phyloP scores from a whole-genome alignment of 1,140 invertebrate genomes.

The Solenopsis fugax region DNA sequence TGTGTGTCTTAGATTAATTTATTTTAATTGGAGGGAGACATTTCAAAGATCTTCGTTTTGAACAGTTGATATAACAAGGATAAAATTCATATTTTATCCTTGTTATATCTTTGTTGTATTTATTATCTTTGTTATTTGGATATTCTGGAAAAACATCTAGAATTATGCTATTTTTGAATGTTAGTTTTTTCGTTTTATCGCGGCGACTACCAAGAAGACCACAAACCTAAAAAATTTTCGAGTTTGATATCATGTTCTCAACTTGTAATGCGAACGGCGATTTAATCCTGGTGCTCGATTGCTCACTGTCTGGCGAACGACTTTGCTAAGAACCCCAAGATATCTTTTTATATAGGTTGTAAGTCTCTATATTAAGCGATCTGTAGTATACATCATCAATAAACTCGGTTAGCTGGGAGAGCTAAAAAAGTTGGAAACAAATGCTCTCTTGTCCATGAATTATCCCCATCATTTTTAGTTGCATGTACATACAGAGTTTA shows the following conservation, averaged over 20 bases:
- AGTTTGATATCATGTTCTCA: background rate
- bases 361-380: background rate
- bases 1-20: no score
- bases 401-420: background rate
- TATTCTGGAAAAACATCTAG: background rate
- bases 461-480: background rate
- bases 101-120: no score
- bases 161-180: background rate
- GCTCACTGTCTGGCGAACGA: background rate
- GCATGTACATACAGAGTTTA: background rate
- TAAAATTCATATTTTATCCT: background rate
- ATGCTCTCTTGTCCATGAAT: background rate
- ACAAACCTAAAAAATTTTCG: background rate
- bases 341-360: background rate
- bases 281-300: constrained; percentile 11
- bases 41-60: background rate
- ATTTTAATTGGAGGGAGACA: no score
- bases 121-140: no score
- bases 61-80: background rate
- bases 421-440: background rate
- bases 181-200: background rate
- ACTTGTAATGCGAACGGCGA: background rate
- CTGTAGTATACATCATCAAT: background rate
- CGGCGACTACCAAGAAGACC: background rate
- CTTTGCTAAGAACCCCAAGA: background rate